phyloP scores from a whole-genome alignment of 1,140 invertebrate species.

The Drosophila prosaltans region DNA sequence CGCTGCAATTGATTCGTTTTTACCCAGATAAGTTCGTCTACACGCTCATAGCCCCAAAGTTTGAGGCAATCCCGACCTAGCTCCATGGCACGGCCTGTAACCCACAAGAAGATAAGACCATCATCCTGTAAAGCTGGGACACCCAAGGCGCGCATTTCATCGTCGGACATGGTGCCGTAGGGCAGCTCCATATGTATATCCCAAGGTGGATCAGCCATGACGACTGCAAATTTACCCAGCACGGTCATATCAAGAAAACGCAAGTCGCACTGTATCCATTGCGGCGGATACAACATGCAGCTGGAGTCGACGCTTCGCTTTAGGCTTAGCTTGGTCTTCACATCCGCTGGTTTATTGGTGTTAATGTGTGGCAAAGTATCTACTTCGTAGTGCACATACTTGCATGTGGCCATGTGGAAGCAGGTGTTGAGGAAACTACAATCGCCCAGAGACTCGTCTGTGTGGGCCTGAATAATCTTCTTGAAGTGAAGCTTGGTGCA shows the following conservation, averaged over 20 bases:
- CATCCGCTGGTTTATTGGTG: slow-evolving; percentile 80
- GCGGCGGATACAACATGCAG: slow-evolving; percentile 92
- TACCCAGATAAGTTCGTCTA: slow-evolving; percentile 99
- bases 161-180: slow-evolving; percentile 99
- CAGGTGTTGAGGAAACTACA: slow-evolving; percentile 99
- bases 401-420: slow-evolving; percentile 99
- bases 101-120: slow-evolving; percentile 98
- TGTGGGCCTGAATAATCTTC: slow-evolving; percentile 98
- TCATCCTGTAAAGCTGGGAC: slow-evolving; percentile 96
- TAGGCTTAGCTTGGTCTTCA: slow-evolving; percentile 74
- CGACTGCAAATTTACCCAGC: slow-evolving; percentile 96
- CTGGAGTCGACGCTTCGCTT: slow-evolving; percentile 83
- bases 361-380: slow-evolving; percentile 85
- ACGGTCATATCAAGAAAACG: slow-evolving; percentile 97
- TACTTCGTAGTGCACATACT: slow-evolving; percentile 98
- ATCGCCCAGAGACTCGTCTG: slow-evolving; percentile 97
- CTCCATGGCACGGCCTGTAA: slow-evolving; percentile 99
- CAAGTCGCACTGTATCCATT: slow-evolving; percentile 99
- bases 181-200: slow-evolving; percentile 97
- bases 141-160: slow-evolving; percentile 98
- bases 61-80: slow-evolving; percentile 95
- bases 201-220: slow-evolving; percentile 99
- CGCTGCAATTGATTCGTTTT: slow-evolving; percentile 99
- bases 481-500: slow-evolving; percentile 98
- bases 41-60: slow-evolving; percentile 97